Percentiles rank a stretch among this genome's conserved stretches.
Evolutionary conservation across 2,797 vertebrate species (phyloP).

Genomic region (Poeciliopsis gracilis): DNA sequence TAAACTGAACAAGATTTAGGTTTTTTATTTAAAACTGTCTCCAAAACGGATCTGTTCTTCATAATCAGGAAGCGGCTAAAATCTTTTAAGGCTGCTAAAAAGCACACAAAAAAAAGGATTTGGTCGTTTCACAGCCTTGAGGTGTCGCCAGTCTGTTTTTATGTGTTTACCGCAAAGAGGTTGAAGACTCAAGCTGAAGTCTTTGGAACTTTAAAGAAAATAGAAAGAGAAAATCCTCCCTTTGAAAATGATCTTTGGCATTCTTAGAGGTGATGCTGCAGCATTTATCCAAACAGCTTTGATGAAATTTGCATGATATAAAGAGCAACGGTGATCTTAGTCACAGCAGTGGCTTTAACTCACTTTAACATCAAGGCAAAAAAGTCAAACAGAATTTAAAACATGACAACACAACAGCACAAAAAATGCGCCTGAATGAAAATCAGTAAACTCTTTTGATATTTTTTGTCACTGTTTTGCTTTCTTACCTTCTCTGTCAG

Average conservation of each 20-base stretch:
- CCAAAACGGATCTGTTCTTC: background rate
- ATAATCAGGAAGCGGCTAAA: background rate
- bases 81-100: background rate
- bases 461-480: background rate
- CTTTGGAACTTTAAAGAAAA: conserved; percentile 25
- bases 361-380: conserved; percentile 38
- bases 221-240: background rate
- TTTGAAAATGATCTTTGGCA: conserved; percentile 7
- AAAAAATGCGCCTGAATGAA: background rate
- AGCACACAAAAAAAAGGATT: background rate
- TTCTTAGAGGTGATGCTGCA: conserved; percentile 22
- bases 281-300: conserved; percentile 22
- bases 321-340: conserved; percentile 20
- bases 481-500: conserved; percentile 6
- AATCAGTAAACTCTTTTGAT: background rate
- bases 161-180: background rate
- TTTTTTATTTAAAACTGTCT: background rate
- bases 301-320: conserved; percentile 25
- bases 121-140: background rate
- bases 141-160: background rate
- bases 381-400: conserved; percentile 20
- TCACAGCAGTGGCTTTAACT: conserved; percentile 19
- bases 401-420: background rate
- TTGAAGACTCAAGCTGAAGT: conserved; percentile 14
- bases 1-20: background rate